phyloP scores from a whole-genome alignment of 1,140 invertebrate species.

The Pogonognathellus flavescens region DNA sequence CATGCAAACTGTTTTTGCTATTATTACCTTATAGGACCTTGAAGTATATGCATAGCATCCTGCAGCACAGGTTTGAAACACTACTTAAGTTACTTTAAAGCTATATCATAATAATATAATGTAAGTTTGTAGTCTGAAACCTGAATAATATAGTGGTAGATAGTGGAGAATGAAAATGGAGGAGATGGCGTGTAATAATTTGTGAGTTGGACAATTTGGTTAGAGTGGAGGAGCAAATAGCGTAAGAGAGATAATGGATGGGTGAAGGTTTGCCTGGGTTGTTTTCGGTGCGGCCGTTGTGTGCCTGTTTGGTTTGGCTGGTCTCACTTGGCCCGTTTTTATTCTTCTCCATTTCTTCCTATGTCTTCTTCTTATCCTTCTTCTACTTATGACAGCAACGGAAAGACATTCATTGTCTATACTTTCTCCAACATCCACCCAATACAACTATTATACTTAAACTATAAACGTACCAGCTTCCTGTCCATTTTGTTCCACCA shows the following conservation, averaged over 20 bases:
- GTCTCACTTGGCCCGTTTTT: conserved; percentile 13
- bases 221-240: conserved; percentile 59
- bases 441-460: background rate
- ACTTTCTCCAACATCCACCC: background rate
- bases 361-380: background rate
- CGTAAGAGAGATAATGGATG: conserved; percentile 62
- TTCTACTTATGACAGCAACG: background rate
- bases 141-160: conserved; percentile 4
- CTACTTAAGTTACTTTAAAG: background rate
- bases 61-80: background rate
- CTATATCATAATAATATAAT: background rate
- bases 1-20: background rate
- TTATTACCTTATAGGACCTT: background rate
- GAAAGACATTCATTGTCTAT: conserved; percentile 4
- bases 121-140: too few relatives aligned
- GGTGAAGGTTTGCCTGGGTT: conserved; percentile 43
- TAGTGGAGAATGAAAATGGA: conserved; percentile 32
- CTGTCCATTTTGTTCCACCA: too few relatives aligned
- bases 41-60: too few relatives aligned
- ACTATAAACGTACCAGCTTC: too few relatives aligned
- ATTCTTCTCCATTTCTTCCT: background rate
- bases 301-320: conserved; percentile 16
- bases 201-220: conserved; percentile 57
- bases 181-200: conserved; percentile 63
- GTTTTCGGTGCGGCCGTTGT: background rate